Evolutionary conservation across 2,797 vertebrate species (phyloP).

Genomic region (Hyperoplus immaculatus): DNA sequence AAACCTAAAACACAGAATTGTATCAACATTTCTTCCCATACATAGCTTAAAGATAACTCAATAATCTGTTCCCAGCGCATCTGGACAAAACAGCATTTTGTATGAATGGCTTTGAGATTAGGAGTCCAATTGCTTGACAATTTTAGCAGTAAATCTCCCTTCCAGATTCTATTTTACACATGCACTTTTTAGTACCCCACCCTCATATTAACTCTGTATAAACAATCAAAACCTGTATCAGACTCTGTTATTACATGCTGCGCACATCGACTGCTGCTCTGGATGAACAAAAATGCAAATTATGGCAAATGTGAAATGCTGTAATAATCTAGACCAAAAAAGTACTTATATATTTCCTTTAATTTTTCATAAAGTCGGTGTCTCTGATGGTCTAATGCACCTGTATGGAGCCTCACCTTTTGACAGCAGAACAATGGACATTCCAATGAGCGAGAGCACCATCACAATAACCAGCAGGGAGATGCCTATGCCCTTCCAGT

Average conservation of each 20-base stretch:
- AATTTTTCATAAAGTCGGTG: not conserved
- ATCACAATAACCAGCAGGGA: slow-evolving; percentile 83
- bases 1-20: not conserved
- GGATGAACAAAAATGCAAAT: not conserved
- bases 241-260: not conserved
- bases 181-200: no score
- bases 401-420: slow-evolving; percentile 66
- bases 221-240: slow-evolving; percentile 2
- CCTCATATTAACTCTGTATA: not conserved
- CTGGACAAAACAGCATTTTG: not conserved
- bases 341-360: not conserved
- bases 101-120: not conserved
- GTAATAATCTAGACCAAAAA: not conserved
- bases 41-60: not conserved
- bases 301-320: not conserved
- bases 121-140: not conserved
- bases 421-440: slow-evolving; percentile 84
- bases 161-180: not conserved
- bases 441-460: slow-evolving; percentile 82
- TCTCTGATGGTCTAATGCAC: not conserved
- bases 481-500: slow-evolving; percentile 87
- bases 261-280: not conserved
- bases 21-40: not conserved
- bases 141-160: not conserved
- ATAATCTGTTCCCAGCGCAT: not conserved